Percentiles rank a stretch among this genome's conserved stretches.
phyloP scores from a whole-genome alignment of 2,113 vertebrate species.

The Lagopus leucura region DNA sequence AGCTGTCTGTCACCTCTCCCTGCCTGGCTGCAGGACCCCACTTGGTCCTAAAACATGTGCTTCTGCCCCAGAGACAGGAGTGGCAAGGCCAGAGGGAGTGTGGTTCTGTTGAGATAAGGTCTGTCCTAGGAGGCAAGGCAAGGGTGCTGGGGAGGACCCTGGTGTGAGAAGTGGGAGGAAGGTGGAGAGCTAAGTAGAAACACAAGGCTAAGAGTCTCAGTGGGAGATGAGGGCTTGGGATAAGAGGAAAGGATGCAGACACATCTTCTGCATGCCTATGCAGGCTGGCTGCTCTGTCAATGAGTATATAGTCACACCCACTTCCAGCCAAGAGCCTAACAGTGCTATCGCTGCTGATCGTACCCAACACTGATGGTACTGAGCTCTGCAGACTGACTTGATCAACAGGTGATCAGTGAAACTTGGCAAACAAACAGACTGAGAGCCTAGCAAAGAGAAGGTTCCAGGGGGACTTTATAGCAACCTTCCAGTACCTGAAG shows the following conservation, averaged over 20 bases:
- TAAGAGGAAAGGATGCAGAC: not conserved
- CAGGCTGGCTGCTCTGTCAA: not conserved
- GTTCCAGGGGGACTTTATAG: too few species aligned
- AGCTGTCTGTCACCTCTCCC: not conserved
- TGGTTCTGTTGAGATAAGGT: not conserved
- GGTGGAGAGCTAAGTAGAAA: not conserved
- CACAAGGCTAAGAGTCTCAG: not conserved
- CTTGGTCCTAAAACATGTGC: accelerated
- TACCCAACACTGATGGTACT: not conserved
- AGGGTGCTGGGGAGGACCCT: not conserved
- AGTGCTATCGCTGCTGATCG: not conserved
- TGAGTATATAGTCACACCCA: not conserved
- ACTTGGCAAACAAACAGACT: not conserved
- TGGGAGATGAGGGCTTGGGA: not conserved
- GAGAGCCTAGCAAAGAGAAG: too few species aligned
- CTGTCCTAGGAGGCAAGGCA: not conserved
- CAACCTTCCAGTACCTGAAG: too few species aligned
- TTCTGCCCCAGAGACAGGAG: not conserved
- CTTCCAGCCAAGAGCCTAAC: not conserved
- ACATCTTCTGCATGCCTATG: accelerated
- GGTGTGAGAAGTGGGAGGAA: not conserved
- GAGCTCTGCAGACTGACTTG: too few species aligned
- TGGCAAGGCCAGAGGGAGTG: accelerated
- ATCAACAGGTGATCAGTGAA: not conserved
- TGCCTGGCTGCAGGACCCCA: not conserved